Conservation (phyloP, 2,888 invertebrate species). For the Thecophora atra region DNA sequence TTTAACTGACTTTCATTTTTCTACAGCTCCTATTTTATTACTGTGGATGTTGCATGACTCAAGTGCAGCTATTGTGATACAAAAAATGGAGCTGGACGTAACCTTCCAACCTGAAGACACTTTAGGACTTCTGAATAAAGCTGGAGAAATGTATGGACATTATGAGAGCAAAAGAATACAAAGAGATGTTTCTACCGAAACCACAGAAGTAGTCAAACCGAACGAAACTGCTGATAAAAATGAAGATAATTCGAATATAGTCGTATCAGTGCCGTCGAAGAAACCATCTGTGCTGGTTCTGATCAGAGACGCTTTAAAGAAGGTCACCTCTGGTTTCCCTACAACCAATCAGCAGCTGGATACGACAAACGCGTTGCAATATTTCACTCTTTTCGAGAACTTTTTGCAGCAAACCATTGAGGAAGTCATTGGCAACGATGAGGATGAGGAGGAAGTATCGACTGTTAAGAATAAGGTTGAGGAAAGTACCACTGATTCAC, state of each 20-base stretch:
- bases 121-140: constrained; percentile 43
- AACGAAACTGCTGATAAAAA: constrained; percentile 20
- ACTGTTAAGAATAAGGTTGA: constrained; percentile 41
- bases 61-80: constrained; percentile 45
- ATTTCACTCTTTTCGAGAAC: constrained; percentile 62
- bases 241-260: constrained; percentile 12
- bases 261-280: constrained; percentile 40
- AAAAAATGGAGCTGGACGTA: constrained; percentile 10
- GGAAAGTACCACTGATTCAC: constrained; percentile 22
- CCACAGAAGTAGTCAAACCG: constrained; percentile 13
- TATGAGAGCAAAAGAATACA: constrained; percentile 39
- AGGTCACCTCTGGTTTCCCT: constrained; percentile 58
- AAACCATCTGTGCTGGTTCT: constrained; percentile 58
- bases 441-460: constrained; percentile 53
- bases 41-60: constrained; percentile 44
- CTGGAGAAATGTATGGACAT: constrained; percentile 42
- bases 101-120: constrained; percentile 38
- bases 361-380: constrained; percentile 60
- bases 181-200: constrained; percentile 44
- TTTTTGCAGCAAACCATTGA: constrained; percentile 62
- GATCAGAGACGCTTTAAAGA: constrained; percentile 60
- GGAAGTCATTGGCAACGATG: constrained; percentile 58
- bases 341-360: constrained; percentile 58
- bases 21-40: constrained; percentile 38
- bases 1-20: background rate